These are phyloP conservation scores for Megalurothrips usitatus DNA, from an alignment of 2,888 invertebrate genomes.

Conservation along the genomic window DNA sequence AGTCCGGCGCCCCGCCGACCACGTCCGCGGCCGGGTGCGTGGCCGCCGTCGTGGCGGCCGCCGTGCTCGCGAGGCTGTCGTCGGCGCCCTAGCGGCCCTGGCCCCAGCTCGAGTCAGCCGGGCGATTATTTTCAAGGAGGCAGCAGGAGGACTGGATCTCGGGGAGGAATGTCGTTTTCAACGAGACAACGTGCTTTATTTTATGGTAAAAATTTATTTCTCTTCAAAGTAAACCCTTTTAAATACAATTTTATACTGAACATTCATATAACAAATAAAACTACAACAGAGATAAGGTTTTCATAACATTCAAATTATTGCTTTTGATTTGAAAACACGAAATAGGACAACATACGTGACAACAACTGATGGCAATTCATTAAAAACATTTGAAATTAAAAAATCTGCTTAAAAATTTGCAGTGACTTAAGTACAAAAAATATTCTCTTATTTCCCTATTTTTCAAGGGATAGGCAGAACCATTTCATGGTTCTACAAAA, in stretches of 20 bases:
- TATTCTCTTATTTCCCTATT: background rate
- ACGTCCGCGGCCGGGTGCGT: background rate
- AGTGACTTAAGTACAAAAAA: constrained; percentile 17
- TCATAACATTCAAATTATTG: background rate
- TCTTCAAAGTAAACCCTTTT: background rate
- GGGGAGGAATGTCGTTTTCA: background rate
- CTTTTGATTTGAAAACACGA: background rate
- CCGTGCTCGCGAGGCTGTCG: background rate
- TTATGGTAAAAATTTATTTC: constrained; percentile 8
- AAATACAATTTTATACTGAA: background rate
- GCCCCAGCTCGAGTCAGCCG: too few species aligned
- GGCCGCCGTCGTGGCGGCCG: background rate
- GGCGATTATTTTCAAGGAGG: too few species aligned
- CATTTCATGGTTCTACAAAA: background rate
- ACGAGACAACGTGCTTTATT: background rate
- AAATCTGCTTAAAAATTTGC: background rate
- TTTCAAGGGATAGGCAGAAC: background rate
- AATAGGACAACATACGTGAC: background rate
- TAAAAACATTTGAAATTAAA: background rate
- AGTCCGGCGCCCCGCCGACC: background rate
- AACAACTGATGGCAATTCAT: constrained; percentile 16
- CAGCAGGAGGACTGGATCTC: too few species aligned
- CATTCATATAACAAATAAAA: constrained; percentile 6
- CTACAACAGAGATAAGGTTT: background rate
- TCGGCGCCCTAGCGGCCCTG: too few species aligned